Evolutionary conservation across 2,888 invertebrate species (phyloP).

Genomic region (Pterobdella sp.): DNA sequence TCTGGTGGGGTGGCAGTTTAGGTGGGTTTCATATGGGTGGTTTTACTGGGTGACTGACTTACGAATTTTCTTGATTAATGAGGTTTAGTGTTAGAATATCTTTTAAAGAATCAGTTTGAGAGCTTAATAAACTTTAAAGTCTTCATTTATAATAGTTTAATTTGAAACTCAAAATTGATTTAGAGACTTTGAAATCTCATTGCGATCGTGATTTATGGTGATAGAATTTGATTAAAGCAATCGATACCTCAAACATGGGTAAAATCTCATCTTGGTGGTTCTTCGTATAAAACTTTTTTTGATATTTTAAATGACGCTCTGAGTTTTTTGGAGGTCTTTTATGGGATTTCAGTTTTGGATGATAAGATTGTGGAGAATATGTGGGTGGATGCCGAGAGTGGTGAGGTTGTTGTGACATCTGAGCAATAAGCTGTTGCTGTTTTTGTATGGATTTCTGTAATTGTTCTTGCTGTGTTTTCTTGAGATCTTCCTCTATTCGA

Average conservation of each 20-base stretch:
- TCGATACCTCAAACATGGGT: background rate
- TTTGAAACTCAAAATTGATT: no score
- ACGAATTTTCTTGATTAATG: background rate
- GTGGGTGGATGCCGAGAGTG: background rate
- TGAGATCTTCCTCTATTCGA: slow-evolving; percentile 33
- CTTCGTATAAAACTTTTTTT: background rate
- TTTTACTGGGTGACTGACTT: background rate
- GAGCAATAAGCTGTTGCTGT: slow-evolving; percentile 13
- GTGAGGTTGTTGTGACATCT: background rate
- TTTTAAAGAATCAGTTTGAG: background rate
- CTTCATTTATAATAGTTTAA: no score
- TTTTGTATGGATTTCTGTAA: slow-evolving; percentile 1
- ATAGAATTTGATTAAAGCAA: background rate
- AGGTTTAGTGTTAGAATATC: background rate
- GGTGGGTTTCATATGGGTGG: background rate
- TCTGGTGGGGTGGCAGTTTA: background rate
- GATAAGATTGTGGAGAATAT: background rate
- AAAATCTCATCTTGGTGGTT: background rate
- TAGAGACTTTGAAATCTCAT: no score
- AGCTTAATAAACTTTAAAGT: no score
- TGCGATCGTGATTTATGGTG: background rate
- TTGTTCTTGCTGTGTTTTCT: slow-evolving; percentile 17
- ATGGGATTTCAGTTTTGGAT: background rate
- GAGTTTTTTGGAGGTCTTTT: background rate
- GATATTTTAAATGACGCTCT: background rate